Conservation (phyloP, 2,888 invertebrate species). For the Ptychoptera contaminata region DNA sequence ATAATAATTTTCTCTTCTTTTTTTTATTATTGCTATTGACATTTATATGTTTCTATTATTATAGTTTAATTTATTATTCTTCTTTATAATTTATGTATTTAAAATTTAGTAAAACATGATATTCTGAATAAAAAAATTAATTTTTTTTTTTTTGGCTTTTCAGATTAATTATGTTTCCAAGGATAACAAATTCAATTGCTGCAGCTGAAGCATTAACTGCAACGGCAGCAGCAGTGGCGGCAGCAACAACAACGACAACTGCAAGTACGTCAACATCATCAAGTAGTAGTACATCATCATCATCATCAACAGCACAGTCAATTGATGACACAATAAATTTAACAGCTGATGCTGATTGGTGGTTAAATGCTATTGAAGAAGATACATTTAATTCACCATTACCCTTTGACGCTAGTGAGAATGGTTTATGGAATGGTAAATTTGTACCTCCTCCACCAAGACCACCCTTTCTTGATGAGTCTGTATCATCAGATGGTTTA, state of each 20-base stretch:
- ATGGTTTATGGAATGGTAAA: slow-evolving; percentile 31
- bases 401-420: slow-evolving; percentile 31
- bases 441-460: slow-evolving; percentile 54
- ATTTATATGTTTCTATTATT: no score
- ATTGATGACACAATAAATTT: slow-evolving; percentile 8
- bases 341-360: slow-evolving; percentile 24
- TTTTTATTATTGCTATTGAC: no score
- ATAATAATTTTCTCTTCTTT: no score
- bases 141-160: neutral
- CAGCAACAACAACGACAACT: neutral
- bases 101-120: no score
- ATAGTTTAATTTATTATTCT: no score
- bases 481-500: slow-evolving; percentile 46
- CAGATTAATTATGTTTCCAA: slow-evolving; percentile 2
- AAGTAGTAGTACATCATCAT: slow-evolving; percentile 5
- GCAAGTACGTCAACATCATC: slow-evolving; percentile 6
- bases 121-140: neutral
- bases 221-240: slow-evolving; percentile 9
- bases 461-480: slow-evolving; percentile 47
- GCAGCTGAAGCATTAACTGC: slow-evolving; percentile 6
- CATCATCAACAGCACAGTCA: slow-evolving; percentile 12
- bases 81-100: no score
- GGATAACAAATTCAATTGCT: slow-evolving; percentile 1
- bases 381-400: slow-evolving; percentile 31
- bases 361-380: slow-evolving; percentile 29